These are phyloP conservation scores for Eilema caniola DNA, from an alignment of 2,888 invertebrate genomes.

Conservation along the genomic window DNA sequence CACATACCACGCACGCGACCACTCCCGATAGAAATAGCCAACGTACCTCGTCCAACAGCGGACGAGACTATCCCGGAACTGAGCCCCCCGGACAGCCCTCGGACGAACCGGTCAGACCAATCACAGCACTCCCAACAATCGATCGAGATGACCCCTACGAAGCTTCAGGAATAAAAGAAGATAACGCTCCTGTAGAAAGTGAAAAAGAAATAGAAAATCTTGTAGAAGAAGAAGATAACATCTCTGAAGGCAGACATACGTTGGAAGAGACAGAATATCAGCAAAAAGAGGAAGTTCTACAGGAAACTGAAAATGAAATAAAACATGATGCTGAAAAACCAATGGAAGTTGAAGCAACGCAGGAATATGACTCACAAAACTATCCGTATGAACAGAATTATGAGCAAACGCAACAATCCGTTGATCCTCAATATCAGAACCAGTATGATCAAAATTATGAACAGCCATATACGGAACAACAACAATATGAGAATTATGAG, in stretches of 20 bases:
- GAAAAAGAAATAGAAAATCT: constrained; percentile 27
- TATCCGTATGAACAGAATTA: constrained; percentile 64
- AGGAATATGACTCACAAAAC: constrained; percentile 48
- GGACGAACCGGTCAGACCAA: constrained; percentile 59
- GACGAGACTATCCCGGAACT: constrained; percentile 79
- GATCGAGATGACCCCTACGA: constrained; percentile 56
- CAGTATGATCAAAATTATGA: constrained; percentile 60
- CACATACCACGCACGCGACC: constrained; percentile 81
- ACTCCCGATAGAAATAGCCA: constrained; percentile 71
- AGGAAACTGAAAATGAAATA: constrained; percentile 35
- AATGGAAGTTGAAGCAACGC: constrained; percentile 58
- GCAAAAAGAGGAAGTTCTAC: constrained; percentile 41
- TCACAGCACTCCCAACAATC: constrained; percentile 51
- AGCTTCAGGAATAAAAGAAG: constrained; percentile 62
- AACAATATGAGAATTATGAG: constrained; percentile 61
- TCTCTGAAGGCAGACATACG: constrained; percentile 27
- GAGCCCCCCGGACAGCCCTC: constrained; percentile 77
- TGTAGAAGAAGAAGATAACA: constrained; percentile 29
- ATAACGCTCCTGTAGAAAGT: constrained; percentile 47
- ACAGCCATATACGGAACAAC: constrained; percentile 43
- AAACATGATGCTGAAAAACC: constrained; percentile 48
- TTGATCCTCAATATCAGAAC: constrained; percentile 52
- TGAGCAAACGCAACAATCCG: constrained; percentile 42
- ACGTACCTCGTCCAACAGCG: constrained; percentile 69
- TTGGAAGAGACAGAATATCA: constrained; percentile 37